These are phyloP conservation scores for Eutolmus rufibarbis DNA, from an alignment of 2,888 invertebrate genomes.

Conservation along the genomic window DNA sequence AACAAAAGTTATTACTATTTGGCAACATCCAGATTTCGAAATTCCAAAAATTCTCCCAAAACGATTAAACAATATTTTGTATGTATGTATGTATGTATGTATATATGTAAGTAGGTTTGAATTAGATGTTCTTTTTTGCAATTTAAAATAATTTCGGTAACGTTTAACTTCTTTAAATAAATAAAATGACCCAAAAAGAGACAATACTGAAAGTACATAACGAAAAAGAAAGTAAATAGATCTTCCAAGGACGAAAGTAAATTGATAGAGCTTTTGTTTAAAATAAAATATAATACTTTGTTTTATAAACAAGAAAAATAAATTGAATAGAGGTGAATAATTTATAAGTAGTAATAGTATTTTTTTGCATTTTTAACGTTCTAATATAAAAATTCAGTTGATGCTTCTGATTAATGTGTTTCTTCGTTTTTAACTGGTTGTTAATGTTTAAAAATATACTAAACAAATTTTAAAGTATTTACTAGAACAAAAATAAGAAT, in stretches of 20 bases:
- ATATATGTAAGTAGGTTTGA: neutral
- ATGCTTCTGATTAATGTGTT: conserved; percentile 48
- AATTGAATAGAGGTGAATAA: neutral
- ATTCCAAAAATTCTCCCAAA: neutral
- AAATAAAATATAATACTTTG: neutral
- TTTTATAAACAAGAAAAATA: neutral
- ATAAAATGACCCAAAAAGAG: neutral
- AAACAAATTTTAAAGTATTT: conserved; percentile 39
- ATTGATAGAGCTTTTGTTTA: neutral
- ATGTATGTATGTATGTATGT: neutral
- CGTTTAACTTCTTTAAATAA: neutral
- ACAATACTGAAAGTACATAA: conserved; percentile 18
- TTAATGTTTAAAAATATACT: neutral
- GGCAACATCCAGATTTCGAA: neutral
- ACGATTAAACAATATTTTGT: neutral
- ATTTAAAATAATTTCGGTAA: neutral
- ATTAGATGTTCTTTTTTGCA: neutral
- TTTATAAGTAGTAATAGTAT: neutral
- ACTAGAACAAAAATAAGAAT: conserved; percentile 36
- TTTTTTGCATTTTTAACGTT: neutral
- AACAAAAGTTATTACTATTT: neutral
- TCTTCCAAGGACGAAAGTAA: neutral
- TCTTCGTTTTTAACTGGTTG: conserved; percentile 32
- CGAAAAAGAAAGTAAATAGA: conserved; percentile 37
- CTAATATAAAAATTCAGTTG: conserved; percentile 34